phyloP scores from a whole-genome alignment of 1,140 invertebrate genomes.

The Dinothrombium tinctorium region DNA sequence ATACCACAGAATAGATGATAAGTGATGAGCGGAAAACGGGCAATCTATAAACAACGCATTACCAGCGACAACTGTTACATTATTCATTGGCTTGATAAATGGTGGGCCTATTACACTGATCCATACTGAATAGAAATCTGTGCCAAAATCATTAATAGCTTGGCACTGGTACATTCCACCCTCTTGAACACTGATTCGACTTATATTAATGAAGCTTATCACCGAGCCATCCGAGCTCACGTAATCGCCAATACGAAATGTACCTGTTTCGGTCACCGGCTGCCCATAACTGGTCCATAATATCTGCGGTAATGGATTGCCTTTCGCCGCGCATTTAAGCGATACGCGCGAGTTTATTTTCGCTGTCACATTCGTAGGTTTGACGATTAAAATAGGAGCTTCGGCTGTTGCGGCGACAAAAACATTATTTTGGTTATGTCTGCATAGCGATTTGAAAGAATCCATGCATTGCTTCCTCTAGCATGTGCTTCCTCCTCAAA shows the following conservation, averaged over 20 bases:
- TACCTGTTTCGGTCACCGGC: conserved; percentile 11
- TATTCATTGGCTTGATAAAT: conserved; percentile 11
- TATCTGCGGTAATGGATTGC: conserved; percentile 79
- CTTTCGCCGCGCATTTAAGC: conserved; percentile 52
- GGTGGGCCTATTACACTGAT: conserved; percentile 18
- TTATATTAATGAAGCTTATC: conserved; percentile 64
- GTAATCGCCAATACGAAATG: conserved; percentile 14
- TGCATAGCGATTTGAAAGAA: too few relatives aligned
- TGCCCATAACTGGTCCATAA: conserved; percentile 64
- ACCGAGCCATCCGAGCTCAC: conserved; percentile 29
- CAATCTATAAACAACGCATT: conserved; percentile 4
- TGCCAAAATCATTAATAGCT: conserved; percentile 20
- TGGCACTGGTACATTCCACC: conserved; percentile 22
- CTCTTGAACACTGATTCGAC: conserved; percentile 18
- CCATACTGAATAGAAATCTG: conserved; percentile 19
- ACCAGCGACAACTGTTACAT: conserved; percentile 11
- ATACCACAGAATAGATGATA: background rate
- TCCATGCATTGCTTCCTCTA: too few relatives aligned
- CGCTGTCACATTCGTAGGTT: conserved; percentile 59
- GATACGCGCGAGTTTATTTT: conserved; percentile 60
- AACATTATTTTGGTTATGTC: too few relatives aligned
- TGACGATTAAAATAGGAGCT: conserved; percentile 48
- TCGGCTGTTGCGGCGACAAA: background rate
- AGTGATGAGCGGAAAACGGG: conserved; percentile 2
- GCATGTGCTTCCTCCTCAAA: too few relatives aligned